phyloP scores from a whole-genome alignment of 2,888 invertebrate species.

The Lomographa bimaculata region DNA sequence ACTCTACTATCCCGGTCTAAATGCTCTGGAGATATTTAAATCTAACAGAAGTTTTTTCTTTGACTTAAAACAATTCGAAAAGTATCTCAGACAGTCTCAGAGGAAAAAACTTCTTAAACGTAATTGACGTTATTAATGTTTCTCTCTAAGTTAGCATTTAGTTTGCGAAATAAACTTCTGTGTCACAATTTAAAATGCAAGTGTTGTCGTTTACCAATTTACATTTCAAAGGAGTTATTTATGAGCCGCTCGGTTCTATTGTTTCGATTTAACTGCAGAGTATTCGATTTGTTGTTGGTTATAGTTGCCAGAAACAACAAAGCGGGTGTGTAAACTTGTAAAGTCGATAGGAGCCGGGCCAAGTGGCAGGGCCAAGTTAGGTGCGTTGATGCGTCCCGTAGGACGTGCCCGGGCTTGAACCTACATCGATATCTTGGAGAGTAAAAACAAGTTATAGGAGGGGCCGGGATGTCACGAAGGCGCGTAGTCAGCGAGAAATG shows the following conservation, averaged over 20 bases:
- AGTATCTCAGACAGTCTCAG: conserved; percentile 40
- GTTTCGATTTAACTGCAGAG: conserved; percentile 25
- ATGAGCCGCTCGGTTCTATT: conserved; percentile 14
- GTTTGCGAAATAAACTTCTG: conserved; percentile 23
- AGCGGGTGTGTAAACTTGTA: conserved; percentile 23
- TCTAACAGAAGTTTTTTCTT: conserved; percentile 59
- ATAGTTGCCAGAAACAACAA: conserved; percentile 37
- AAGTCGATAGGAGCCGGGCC: conserved; percentile 17
- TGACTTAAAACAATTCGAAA: conserved; percentile 50
- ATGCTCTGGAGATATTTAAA: conserved; percentile 69
- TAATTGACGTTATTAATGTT: conserved; percentile 54
- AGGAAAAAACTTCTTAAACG: conserved; percentile 47
- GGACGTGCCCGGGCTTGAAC: conserved; percentile 47
- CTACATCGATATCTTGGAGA: conserved; percentile 51
- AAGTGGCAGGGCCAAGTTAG: conserved; percentile 24
- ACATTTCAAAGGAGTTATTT: conserved; percentile 24
- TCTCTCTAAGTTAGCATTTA: conserved; percentile 29
- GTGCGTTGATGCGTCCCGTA: conserved; percentile 40
- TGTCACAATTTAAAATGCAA: conserved; percentile 23
- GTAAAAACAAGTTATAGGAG: conserved; percentile 57
- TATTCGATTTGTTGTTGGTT: conserved; percentile 30
- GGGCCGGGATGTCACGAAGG: conserved; percentile 67
- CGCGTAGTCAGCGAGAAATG: conserved; percentile 76
- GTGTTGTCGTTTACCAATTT: conserved; percentile 24
- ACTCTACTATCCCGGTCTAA: conserved; percentile 47